A percentile compares a stretch with the other conserved stretches of the same genome.
Conservation (phyloP, 2,113 vertebrate species). For the Dromiciops gliroides region DNA sequence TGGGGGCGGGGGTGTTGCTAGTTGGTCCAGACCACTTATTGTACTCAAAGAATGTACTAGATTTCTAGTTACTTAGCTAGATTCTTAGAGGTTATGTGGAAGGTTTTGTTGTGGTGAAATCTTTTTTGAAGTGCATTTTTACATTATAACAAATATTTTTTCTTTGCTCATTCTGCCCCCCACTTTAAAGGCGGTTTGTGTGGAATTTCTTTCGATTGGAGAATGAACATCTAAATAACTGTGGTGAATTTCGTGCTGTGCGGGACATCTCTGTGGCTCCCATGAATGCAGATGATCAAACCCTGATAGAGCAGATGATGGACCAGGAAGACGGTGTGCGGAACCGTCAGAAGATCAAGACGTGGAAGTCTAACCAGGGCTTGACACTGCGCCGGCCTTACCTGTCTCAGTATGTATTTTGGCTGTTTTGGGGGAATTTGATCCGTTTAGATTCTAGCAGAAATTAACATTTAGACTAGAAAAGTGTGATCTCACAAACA, state of each 20-base stretch:
- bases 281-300: constrained; percentile 97
- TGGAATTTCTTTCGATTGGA: constrained; percentile 99
- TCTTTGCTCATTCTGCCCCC: not conserved
- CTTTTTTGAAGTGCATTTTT: not conserved
- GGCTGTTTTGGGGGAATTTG: not conserved
- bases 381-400: constrained; percentile 92
- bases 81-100: not conserved
- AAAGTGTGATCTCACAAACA: not conserved
- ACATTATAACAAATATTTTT: not conserved
- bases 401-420: constrained; percentile 91
- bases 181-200: constrained; percentile 91
- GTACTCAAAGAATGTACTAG: not conserved
- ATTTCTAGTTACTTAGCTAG: not conserved
- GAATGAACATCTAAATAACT: constrained; percentile 99
- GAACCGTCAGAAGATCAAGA: constrained; percentile 95
- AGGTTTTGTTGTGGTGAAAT: not conserved
- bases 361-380: constrained; percentile 95
- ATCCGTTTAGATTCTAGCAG: not conserved
- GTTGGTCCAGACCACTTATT: not conserved
- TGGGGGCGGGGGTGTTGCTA: not conserved
- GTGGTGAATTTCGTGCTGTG: constrained; percentile 97
- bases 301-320: constrained; percentile 99
- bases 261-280: constrained; percentile 98
- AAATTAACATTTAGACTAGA: not conserved
- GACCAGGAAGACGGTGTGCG: constrained; percentile 97